phyloP scores from a whole-genome alignment of 2,888 invertebrate species.

The Eupeodes latifasciatus region DNA sequence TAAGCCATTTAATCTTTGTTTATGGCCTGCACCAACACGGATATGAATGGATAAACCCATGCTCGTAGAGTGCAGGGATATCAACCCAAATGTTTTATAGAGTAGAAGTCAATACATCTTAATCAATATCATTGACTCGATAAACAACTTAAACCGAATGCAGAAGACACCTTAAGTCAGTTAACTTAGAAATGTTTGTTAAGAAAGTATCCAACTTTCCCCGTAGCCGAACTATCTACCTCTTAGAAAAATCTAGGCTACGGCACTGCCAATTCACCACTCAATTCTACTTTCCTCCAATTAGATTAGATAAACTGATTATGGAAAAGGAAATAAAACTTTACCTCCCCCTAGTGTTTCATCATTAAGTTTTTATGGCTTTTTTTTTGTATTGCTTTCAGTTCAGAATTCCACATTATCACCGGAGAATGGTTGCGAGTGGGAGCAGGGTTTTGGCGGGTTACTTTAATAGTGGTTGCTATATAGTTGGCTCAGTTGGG shows the following conservation, averaged over 20 bases:
- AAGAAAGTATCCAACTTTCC: too few relatives aligned
- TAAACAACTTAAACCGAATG: too few relatives aligned
- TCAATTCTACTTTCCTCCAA: constrained; percentile 20
- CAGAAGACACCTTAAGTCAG: too few relatives aligned
- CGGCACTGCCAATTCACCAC: background rate
- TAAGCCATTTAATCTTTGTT: constrained; percentile 44
- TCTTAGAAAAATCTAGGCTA: background rate
- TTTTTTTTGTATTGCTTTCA: background rate
- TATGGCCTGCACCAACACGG: constrained; percentile 44
- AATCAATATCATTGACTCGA: too few relatives aligned
- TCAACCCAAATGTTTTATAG: background rate
- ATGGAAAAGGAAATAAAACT: constrained; percentile 33
- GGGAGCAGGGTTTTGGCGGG: background rate
- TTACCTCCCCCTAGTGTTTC: constrained; percentile 45
- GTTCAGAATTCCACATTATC: background rate
- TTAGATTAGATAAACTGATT: constrained; percentile 63
- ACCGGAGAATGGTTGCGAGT: background rate
- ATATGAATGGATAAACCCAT: background rate
- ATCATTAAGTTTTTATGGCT: constrained; percentile 52
- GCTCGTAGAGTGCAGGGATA: background rate
- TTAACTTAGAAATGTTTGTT: too few relatives aligned
- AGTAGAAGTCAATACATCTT: too few relatives aligned
- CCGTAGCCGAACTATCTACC: background rate
- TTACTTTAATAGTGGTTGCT: background rate
- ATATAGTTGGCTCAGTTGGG: constrained; percentile 9